These are phyloP conservation scores for Latrodectus hesperus DNA, from an alignment of 2,888 invertebrate genomes.

Conservation along the genomic window DNA sequence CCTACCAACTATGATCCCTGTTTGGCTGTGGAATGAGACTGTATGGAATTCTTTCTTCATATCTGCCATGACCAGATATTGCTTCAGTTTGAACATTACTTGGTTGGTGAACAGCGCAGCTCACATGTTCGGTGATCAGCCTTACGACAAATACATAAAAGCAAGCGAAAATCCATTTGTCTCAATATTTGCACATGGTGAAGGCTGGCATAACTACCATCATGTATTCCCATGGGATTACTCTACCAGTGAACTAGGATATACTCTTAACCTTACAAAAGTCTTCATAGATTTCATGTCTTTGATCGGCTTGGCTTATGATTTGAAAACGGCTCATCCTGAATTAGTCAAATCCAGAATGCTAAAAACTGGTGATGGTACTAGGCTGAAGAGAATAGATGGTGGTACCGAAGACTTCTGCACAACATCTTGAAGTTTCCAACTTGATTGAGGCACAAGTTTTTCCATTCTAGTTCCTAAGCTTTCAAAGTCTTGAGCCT, in stretches of 20 bases:
- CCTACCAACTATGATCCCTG: conserved; percentile 83
- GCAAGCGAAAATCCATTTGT: conserved; percentile 75
- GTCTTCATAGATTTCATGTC: conserved; percentile 75
- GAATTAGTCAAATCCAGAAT: conserved; percentile 60
- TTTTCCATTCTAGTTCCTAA: background rate
- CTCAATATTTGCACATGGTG: conserved; percentile 73
- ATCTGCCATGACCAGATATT: conserved; percentile 86
- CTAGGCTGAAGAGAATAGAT: conserved; percentile 42
- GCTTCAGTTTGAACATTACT: conserved; percentile 79
- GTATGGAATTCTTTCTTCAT: conserved; percentile 87
- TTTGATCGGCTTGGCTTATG: conserved; percentile 74
- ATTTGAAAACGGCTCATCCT: conserved; percentile 68
- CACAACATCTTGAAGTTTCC: conserved; percentile 3
- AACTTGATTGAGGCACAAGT: background rate
- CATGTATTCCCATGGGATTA: conserved; percentile 72
- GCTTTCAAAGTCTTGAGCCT: too few species aligned
- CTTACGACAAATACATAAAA: conserved; percentile 75
- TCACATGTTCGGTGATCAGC: conserved; percentile 77
- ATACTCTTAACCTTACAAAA: conserved; percentile 74
- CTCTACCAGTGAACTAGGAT: conserved; percentile 75
- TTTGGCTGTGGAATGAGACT: conserved; percentile 88
- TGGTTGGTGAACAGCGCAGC: conserved; percentile 78
- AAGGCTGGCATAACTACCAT: conserved; percentile 75
- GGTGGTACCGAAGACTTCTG: conserved; percentile 11
- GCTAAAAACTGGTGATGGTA: conserved; percentile 61